Base-by-base conservation (phyloP, 1,140 invertebrate genomes). In the Pollicipes pollicipes region DNA sequence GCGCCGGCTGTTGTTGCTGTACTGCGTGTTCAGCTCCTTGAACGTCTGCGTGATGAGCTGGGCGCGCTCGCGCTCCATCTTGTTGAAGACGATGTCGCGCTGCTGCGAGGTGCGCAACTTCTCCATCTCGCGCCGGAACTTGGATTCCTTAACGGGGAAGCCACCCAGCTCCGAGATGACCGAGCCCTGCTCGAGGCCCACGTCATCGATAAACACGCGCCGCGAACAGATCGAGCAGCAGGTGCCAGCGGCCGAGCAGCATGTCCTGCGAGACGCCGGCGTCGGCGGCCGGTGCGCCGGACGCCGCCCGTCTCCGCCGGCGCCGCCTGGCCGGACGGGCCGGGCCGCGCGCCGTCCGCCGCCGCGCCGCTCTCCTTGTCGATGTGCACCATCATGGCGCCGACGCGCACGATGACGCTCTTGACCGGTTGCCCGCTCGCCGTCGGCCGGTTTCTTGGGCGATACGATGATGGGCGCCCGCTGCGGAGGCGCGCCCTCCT, bases 101-200 rank as follows among this genome's bases (percentile, higher is more conserved):
- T 95, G 93, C 77, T 97, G 94, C 1, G 90, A 88, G 78, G 93
- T 98, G 69, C 96, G 83, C 26, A 98, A 80, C 77, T 96, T 97
- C 78, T 99, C 97, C 95, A 99, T 99, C 77, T 98, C 95, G 68
- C 94, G 83, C 67, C 96, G 82, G 80, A 99, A 99, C 76, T 95
- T 92, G 58, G 91, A 88, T 81, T 99, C 96, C 79, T 98, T 98
- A 0, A 98, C 92, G 0, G 93, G 90, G 82, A 99, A 99, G 0
- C 95, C 95, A 0, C 95, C 94, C 0, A 98, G 82, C 80, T 98
- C 94, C 24, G 91, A 90, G 13, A 99, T 90, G 27, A 98, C 89
- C 0, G 95, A 98, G 29, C 93, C 93, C 0, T 92, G 89, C 81
- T 98, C 95, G 68, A 96, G 83, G 32, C 95, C 96, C 0, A 99